Conservation (phyloP, 1,140 invertebrate genomes). For the Brachionus sp. region DNA sequence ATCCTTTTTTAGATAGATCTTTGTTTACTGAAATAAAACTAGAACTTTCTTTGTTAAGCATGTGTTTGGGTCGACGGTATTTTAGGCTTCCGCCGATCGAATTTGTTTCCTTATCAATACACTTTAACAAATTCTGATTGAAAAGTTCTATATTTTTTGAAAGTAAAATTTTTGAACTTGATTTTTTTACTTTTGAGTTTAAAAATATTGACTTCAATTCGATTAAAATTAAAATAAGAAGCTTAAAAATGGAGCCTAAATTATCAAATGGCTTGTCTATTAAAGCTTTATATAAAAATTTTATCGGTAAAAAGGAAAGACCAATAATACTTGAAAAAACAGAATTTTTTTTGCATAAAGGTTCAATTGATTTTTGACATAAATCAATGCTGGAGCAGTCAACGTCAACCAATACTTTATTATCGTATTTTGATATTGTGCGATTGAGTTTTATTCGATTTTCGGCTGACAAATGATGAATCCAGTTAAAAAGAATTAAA, state of each 20-base stretch:
- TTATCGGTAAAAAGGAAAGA: neutral
- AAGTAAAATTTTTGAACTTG: neutral
- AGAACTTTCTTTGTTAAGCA: neutral
- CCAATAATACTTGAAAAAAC: neutral
- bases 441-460: neutral
- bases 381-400: slow-evolving; percentile 20
- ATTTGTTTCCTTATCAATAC: neutral
- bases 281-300: neutral
- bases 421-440: neutral
- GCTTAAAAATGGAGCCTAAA: neutral
- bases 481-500: neutral
- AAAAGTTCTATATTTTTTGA: neutral
- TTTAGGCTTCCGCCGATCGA: neutral
- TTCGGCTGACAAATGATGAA: neutral
- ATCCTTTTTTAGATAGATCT: neutral
- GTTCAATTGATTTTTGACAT: neutral
- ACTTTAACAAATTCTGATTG: neutral
- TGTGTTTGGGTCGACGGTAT: neutral
- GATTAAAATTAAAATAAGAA: neutral
- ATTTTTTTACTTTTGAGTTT: neutral
- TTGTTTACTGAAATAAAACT: neutral
- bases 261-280: slow-evolving; percentile 18
- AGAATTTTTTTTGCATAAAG: neutral
- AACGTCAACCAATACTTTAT: neutral
- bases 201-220: neutral